phyloP scores from a whole-genome alignment of 2,888 invertebrate genomes.

The Drosophila prostipennis region DNA sequence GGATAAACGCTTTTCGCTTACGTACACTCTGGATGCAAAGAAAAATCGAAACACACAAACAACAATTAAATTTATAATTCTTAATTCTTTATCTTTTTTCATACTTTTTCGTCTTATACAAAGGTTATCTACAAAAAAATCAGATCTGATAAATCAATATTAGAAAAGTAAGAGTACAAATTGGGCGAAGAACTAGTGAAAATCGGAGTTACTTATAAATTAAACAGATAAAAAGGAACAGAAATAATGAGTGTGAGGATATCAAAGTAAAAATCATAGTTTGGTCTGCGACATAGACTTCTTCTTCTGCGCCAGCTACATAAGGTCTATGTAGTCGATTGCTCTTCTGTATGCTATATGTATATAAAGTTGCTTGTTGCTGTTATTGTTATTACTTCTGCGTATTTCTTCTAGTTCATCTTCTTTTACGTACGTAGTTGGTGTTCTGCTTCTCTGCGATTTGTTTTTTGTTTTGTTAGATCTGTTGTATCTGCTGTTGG shows the following conservation, averaged over 20 bases:
- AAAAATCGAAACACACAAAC: conserved; percentile 32
- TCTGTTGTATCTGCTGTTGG: conserved; percentile 5
- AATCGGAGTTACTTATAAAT: not conserved
- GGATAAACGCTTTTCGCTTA: conserved; percentile 3
- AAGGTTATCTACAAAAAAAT: conserved; percentile 33
- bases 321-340: conserved; percentile 43
- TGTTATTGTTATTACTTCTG: conserved; percentile 17
- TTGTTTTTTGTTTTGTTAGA: conserved; percentile 15
- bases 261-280: conserved; percentile 8
- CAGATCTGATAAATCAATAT: not conserved
- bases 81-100: not conserved
- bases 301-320: conserved; percentile 18
- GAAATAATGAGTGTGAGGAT: not conserved
- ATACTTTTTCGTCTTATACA: conserved; percentile 19
- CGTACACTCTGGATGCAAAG: conserved; percentile 25
- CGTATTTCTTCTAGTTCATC: conserved; percentile 12
- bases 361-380: conserved; percentile 21
- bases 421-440: conserved; percentile 65
- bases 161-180: conserved; percentile 1
- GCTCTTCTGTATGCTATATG: conserved; percentile 28
- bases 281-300: conserved; percentile 45
- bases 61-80: conserved; percentile 31
- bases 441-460: conserved; percentile 46
- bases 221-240: not conserved
- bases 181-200: not conserved